Evolutionary conservation across 2,113 vertebrate species (phyloP).

Genomic region (Corythaixoides concolor): DNA sequence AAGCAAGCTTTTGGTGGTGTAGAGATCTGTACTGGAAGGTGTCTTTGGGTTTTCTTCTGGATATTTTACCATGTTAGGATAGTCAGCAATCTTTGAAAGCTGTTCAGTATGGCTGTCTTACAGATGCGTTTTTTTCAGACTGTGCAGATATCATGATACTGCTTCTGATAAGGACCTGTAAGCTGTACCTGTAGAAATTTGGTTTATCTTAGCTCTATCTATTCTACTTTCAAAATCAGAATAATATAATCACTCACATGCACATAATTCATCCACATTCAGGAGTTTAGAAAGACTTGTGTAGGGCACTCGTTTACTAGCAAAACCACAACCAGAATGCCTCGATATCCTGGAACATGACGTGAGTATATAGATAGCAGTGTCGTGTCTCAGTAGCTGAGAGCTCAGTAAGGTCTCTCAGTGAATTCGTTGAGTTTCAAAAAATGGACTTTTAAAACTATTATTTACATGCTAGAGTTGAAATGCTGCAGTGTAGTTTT

Average conservation of each 20-base stretch:
- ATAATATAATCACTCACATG: not conserved
- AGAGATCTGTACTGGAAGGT: not conserved
- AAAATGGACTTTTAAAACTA: not conserved
- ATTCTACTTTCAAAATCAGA: not conserved
- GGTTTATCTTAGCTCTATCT: not conserved
- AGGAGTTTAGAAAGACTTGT: not conserved
- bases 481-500: not conserved
- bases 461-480: not conserved
- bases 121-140: not conserved
- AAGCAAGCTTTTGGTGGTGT: not conserved
- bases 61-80: not conserved
- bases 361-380: not conserved
- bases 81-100: not conserved
- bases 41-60: not conserved
- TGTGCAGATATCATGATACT: accelerated
- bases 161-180: not conserved
- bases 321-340: not conserved
- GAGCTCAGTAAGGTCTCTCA: not conserved
- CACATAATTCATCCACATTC: not conserved
- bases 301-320: not conserved
- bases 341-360: not conserved
- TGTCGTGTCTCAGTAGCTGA: not conserved
- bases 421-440: not conserved
- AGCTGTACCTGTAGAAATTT: not conserved
- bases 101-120: not conserved